Conservation (phyloP, 2,113 vertebrate species). For the Alectura lathami region DNA sequence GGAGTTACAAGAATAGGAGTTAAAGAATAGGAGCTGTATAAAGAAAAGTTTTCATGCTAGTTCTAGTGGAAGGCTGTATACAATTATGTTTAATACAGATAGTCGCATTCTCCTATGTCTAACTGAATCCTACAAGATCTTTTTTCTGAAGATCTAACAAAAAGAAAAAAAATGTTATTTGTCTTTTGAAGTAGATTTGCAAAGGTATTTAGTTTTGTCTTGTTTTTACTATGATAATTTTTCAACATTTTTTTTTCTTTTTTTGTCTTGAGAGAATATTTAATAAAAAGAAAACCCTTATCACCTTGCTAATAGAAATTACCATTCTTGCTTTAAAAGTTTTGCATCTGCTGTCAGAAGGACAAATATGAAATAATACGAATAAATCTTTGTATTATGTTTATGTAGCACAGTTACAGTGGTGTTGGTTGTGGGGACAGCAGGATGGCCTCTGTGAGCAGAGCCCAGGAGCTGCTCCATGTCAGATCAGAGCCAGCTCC, state of each 20-base stretch:
- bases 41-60: neutral
- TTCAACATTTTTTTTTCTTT: neutral
- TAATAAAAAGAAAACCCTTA: neutral
- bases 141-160: neutral
- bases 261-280: neutral
- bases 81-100: neutral
- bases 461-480: neutral
- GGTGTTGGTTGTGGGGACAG: neutral
- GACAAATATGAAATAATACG: neutral
- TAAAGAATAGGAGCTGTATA: neutral
- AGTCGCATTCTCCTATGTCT: neutral
- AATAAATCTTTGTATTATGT: neutral
- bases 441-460: neutral
- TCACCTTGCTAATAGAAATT: neutral
- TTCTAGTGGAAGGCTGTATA: neutral
- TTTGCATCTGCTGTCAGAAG: neutral
- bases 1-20: neutral
- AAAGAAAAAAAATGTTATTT: neutral
- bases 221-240: neutral
- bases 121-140: neutral
- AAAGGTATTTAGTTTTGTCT: neutral
- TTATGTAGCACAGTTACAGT: neutral
- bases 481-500: neutral
- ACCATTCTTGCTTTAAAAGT: neutral
- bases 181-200: neutral